Evolutionary conservation across 2,888 invertebrate species (phyloP).

Genomic region (Polymixis flavicincta): DNA sequence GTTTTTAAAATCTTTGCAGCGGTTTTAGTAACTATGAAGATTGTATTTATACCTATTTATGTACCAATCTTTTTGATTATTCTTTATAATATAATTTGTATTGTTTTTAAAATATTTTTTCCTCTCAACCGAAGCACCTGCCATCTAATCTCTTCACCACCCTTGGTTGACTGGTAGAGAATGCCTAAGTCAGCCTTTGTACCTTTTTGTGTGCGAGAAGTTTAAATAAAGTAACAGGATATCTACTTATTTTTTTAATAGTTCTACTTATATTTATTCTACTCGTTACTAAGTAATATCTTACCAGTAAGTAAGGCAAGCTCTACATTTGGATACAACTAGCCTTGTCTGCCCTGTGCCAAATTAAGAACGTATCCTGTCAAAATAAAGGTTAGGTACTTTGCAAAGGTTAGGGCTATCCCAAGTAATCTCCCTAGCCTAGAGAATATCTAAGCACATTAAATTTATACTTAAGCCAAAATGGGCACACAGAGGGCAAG

Average conservation of each 20-base stretch:
- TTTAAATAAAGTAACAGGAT: no score
- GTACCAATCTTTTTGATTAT: no score
- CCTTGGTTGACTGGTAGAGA: no score
- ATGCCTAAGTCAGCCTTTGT: no score
- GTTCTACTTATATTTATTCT: background rate
- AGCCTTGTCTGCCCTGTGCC: constrained; percentile 35
- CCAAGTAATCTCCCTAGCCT: constrained; percentile 37
- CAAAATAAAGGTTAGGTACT: constrained; percentile 37
- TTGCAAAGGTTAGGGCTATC: constrained; percentile 13
- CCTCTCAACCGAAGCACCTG: no score
- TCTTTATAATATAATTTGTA: no score
- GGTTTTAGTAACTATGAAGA: background rate
- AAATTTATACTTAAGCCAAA: constrained; percentile 53
- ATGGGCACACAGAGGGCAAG: constrained; percentile 21
- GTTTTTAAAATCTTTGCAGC: background rate
- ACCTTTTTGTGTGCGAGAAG: no score
- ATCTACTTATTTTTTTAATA: no score
- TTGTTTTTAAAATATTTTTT: no score
- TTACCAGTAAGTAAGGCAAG: background rate
- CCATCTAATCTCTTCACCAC: no score
- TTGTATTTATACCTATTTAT: background rate
- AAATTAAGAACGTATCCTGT: constrained; percentile 46
- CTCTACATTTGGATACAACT: constrained; percentile 22
- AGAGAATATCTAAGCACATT: constrained; percentile 47
- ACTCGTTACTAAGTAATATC: constrained; percentile 1